These are phyloP conservation scores for Malaclemys terrapin DNA, from an alignment of 2,113 vertebrate genomes.

Conservation along the genomic window DNA sequence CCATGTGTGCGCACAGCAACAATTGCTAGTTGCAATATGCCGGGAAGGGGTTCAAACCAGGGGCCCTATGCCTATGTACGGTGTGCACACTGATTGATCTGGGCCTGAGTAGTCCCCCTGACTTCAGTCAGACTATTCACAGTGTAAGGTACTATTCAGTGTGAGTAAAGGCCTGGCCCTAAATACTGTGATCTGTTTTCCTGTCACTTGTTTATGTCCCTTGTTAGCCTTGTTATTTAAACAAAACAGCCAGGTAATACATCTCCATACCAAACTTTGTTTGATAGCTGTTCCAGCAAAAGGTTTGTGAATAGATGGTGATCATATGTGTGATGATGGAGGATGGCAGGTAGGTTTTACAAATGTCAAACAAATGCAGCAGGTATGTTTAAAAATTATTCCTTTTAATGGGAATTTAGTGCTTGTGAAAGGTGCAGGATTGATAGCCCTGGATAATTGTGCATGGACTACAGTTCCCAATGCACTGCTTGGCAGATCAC, in stretches of 20 bases:
- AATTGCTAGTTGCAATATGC: too few relatives aligned
- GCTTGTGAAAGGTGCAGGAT: neutral
- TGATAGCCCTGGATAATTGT: neutral
- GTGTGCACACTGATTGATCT: neutral
- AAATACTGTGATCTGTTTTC: neutral
- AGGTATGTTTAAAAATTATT: neutral
- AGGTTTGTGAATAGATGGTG: neutral
- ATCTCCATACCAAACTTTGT: neutral
- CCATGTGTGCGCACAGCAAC: neutral
- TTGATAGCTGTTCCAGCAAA: neutral
- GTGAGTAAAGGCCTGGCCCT: neutral
- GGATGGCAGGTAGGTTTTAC: neutral
- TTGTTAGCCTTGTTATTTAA: neutral
- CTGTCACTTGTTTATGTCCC: neutral
- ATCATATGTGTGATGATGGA: neutral
- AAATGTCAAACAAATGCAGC: neutral
- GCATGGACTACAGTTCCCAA: neutral
- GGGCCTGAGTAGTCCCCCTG: neutral
- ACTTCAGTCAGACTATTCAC: neutral
- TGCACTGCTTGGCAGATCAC: neutral
- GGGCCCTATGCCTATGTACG: neutral
- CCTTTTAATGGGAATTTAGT: neutral
- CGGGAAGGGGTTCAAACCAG: neutral
- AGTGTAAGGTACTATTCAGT: neutral
- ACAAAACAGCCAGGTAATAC: fast-evolving